Conservation (phyloP, 1,140 invertebrate species). For the honey bee (Apis mellifera) region Amel_HAv3.1 CM009944.2:4869501-4870000, state of each 20-base stretch:
- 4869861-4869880: not conserved
- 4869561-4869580: not conserved
- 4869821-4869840: not conserved
- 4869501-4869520: not conserved
- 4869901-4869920: conserved; percentile 20
- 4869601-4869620: too few species aligned
- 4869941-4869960: not conserved
- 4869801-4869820: too few species aligned
- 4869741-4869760: too few species aligned
- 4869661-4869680: too few species aligned
- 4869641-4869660: too few species aligned
- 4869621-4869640: too few species aligned
- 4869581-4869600: not conserved
- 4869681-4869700: too few species aligned
- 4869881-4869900: not conserved
- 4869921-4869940: conserved; percentile 26
- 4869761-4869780: too few species aligned
- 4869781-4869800: too few species aligned
- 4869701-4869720: too few species aligned
- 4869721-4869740: too few species aligned
- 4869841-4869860: not conserved
- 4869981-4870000: not conserved
- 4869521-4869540: conserved; percentile 8
- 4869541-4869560: conserved; percentile 8
- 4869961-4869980: not conserved